Evolutionary conservation across 53 echinoderm and acorn worm genomes (phyloP).

Genomic region (Arbacia lixula): DNA sequence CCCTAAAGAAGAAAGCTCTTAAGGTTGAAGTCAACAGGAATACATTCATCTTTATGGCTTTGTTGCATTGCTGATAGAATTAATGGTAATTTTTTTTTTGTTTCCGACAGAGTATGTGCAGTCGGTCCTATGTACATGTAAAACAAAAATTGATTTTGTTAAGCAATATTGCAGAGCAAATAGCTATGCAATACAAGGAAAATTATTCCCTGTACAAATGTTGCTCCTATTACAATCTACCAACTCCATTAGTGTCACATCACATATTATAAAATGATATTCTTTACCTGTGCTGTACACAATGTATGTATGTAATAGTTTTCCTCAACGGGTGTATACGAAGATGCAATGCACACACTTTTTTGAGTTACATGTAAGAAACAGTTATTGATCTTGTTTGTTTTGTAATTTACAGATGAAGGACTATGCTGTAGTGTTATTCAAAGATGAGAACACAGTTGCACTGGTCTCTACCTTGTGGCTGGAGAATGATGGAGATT

Average conservation of each 20-base stretch:
- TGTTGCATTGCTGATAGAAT: constrained; percentile 63
- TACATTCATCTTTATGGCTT: constrained; percentile 62
- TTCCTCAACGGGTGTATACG: constrained; percentile 21
- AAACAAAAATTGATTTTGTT: constrained; percentile 39
- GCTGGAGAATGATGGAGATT: no score
- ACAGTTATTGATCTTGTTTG: no score
- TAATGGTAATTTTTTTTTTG: constrained; percentile 42
- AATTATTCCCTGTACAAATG: constrained; percentile 30
- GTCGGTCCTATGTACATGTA: not conserved
- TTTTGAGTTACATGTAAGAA: constrained; percentile 19
- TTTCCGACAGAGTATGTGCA: not conserved
- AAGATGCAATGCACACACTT: constrained; percentile 25
- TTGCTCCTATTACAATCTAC: constrained; percentile 27
- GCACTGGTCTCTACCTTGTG: no score
- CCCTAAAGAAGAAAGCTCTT: constrained; percentile 58
- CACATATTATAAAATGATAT: constrained; percentile 27
- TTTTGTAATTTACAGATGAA: no score
- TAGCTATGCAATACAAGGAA: constrained; percentile 25
- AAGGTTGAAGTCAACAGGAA: constrained; percentile 58
- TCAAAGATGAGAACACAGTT: no score
- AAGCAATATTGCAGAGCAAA: constrained; percentile 17
- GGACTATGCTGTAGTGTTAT: no score
- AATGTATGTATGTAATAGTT: constrained; percentile 28
- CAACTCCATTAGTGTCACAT: constrained; percentile 27
- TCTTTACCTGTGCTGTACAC: constrained; percentile 30